Base-by-base conservation (phyloP, 2,888 invertebrate species). In the Saturnia pavonia region DNA sequence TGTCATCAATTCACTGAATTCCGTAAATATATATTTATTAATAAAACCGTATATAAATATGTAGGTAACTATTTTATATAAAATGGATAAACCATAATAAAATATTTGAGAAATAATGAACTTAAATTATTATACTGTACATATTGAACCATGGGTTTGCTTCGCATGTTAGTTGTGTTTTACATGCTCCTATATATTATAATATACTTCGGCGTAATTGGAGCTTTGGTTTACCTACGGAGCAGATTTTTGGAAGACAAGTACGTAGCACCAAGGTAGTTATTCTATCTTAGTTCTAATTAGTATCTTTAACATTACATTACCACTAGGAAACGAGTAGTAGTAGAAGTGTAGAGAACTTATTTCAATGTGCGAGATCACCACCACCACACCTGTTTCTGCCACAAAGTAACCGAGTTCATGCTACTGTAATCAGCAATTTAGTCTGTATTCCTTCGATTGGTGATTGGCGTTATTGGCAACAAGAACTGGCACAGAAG, bases 161-260 rank as follows among this genome's bases (percentile, higher is more conserved):
- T 92, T 70, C 89, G 91, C 70, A 75, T 83, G 63, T 68, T 90
- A n/a, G 78, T 90, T 42, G 79, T 91, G 67, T 22, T 85, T 54
- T 93, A 92, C 76, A 86, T 93, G 82, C 75, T 92, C 3, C 16
- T 87, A 22, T 92, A 88, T 74, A 79, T 90, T 25, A 74, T 75
- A 2, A 63, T 86, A 67, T 94, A 93, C 75, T 87, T 92, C 57
- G 88, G 88, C 51, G 74, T 92, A 48, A 82, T 94, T 19, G 88
- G 83, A 72, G 85, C 80, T n/a, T 82, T 94, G 8, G 77, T 91
- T 45, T 93, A 91, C 74, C 71, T 88, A 19, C 85, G 92, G 74
- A 89, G 84, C 75, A 74, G 83, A 34, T 74, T 88, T 40, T 72
- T 85, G 69, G 75, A 82, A 71, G 74, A 81, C 75, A 82, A 85